Conservation (phyloP, 2,888 invertebrate species). For the Aleiodes testaceus region DNA sequence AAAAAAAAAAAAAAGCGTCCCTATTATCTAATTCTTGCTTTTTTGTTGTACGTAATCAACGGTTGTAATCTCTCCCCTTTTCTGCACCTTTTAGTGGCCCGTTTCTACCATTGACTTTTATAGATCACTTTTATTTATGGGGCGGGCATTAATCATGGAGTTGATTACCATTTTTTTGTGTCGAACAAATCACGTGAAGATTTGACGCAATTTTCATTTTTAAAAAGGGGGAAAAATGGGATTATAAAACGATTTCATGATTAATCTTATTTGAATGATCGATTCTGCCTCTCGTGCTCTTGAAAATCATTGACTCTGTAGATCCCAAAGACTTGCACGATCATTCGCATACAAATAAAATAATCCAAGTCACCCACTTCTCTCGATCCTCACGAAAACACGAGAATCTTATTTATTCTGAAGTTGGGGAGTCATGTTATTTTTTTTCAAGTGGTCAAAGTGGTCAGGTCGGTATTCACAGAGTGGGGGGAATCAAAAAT, state of each 20-base stretch:
- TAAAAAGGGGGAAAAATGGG: too few species aligned
- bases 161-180: too few species aligned
- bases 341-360: not conserved
- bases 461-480: slow-evolving; percentile 55
- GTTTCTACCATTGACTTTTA: not conserved
- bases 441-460: slow-evolving; percentile 36
- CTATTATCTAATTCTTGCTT: not conserved
- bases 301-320: not conserved
- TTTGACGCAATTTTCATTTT: too few species aligned
- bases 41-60: slow-evolving; percentile 12
- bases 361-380: slow-evolving; percentile 37
- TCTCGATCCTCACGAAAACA: slow-evolving; percentile 17
- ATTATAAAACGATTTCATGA: not conserved
- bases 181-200: too few species aligned
- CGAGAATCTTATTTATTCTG: slow-evolving; percentile 25
- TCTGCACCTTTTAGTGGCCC: not conserved
- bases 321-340: not conserved
- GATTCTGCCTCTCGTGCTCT: not conserved
- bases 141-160: too few species aligned
- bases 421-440: slow-evolving; percentile 21
- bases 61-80: slow-evolving; percentile 23
- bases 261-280: not conserved
- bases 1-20: slow-evolving; percentile 12
- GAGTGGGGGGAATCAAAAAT: slow-evolving; percentile 37
- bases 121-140: too few species aligned